These are phyloP conservation scores for Hylyphantes graminicola DNA, from an alignment of 1,140 invertebrate genomes.

Conservation along the genomic window DNA sequence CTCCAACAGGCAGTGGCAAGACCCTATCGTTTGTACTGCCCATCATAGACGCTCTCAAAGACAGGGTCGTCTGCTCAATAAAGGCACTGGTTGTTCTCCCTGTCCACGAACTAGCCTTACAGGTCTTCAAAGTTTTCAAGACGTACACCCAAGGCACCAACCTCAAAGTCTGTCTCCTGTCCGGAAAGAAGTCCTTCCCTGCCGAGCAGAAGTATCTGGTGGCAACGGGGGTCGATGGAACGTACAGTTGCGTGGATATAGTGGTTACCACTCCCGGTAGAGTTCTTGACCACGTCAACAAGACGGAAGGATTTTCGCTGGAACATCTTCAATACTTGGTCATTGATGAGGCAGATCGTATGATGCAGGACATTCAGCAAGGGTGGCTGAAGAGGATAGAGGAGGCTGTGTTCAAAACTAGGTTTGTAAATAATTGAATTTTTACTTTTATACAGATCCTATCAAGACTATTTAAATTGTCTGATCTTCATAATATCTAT, in stretches of 20 bases:
- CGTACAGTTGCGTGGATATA: conserved; percentile 77
- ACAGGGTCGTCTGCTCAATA: conserved; percentile 73
- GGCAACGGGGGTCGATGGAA: conserved; percentile 70
- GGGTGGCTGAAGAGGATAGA: conserved; percentile 84
- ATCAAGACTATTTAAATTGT: too few species aligned
- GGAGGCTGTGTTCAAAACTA: conserved; percentile 62
- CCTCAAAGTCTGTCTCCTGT: conserved; percentile 79
- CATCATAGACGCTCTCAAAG: conserved; percentile 78
- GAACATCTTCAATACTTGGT: conserved; percentile 84
- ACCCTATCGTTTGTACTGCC: conserved; percentile 94
- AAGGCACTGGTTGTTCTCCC: conserved; percentile 90
- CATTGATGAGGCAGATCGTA: conserved; percentile 92
- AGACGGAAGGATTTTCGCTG: conserved; percentile 87
- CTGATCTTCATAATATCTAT: too few species aligned
- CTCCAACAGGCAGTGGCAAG: conserved; percentile 98
- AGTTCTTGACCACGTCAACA: conserved; percentile 90
- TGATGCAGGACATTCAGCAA: conserved; percentile 89
- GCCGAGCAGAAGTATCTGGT: conserved; percentile 82
- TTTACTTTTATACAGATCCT: conserved; percentile 27
- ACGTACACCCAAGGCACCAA: conserved; percentile 78
- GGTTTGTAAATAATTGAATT: not conserved
- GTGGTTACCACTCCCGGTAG: conserved; percentile 93
- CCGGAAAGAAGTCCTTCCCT: conserved; percentile 78
- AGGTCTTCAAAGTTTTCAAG: conserved; percentile 77
- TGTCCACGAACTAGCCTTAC: conserved; percentile 88